Percentiles rank a stretch among this genome's conserved stretches.
These are phyloP conservation scores for Eudorcas thomsonii DNA, from an alignment of 2,113 vertebrate genomes.

Conservation along the genomic window DNA sequence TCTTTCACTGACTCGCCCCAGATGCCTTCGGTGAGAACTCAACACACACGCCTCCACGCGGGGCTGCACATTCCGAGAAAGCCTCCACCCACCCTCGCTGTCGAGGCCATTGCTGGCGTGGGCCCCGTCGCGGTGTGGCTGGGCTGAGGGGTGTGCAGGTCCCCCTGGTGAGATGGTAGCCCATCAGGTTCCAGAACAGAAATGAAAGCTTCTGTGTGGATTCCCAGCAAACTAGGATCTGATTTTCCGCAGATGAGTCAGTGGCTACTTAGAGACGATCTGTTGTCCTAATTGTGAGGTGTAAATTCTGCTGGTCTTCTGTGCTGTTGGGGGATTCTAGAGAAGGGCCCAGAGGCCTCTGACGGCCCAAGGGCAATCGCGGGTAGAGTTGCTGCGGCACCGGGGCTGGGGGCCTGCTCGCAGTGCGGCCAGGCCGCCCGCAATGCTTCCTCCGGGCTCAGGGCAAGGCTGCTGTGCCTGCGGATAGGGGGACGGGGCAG, in stretches of 20 bases:
- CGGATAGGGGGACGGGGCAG: accelerated
- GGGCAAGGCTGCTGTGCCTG: neutral
- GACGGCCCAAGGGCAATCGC: neutral
- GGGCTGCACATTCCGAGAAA: constrained; percentile 27
- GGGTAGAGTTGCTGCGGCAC: neutral
- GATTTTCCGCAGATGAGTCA: neutral
- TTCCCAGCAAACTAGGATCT: neutral
- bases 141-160: neutral
- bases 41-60: neutral
- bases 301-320: neutral
- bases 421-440: accelerated
- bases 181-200: neutral
- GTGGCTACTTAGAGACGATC: neutral
- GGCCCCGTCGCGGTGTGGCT: accelerated
- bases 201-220: neutral
- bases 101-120: accelerated
- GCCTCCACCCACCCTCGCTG: accelerated
- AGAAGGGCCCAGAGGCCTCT: too few species aligned
- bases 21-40: constrained; percentile 92
- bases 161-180: neutral
- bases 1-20: constrained; percentile 94
- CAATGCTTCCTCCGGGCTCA: accelerated
- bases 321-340: neutral
- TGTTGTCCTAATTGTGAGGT: neutral
- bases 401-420: neutral